Percentiles rank a stretch among this genome's conserved stretches.
Evolutionary conservation across 1,140 invertebrate genomes (phyloP).

Genomic region (Ctenoplectra terminalis): DNA sequence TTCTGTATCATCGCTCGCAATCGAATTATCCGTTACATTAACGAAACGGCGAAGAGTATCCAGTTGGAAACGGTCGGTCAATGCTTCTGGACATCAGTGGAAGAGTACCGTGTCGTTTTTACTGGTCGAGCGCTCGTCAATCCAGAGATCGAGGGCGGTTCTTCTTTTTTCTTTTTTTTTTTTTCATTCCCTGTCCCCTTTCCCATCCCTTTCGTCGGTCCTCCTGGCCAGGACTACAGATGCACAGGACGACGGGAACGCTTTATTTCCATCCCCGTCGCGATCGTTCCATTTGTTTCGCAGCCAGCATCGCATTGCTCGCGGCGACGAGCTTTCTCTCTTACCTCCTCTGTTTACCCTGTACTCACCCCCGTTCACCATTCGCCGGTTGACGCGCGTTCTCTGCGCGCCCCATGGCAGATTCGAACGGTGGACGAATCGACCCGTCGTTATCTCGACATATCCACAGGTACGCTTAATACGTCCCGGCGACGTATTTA

Average conservation of each 20-base stretch:
- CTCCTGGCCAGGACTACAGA: constrained; percentile 58
- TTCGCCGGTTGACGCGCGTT: constrained; percentile 24
- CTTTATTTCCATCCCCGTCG: constrained; percentile 76
- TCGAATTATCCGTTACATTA: not conserved
- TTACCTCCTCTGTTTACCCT: constrained; percentile 64
- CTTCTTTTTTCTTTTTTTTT: constrained; percentile 60
- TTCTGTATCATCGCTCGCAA: too few species aligned
- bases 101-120: constrained; percentile 72
- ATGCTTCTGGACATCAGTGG: constrained; percentile 31
- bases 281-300: constrained; percentile 78
- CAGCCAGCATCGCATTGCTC: constrained; percentile 72
- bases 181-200: constrained; percentile 11
- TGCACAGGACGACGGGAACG: constrained; percentile 72
- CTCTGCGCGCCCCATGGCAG: constrained; percentile 40
- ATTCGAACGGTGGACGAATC: constrained; percentile 70
- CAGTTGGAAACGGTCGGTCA: constrained; percentile 13
- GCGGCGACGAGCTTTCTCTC: constrained; percentile 71
- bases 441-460: constrained; percentile 68
- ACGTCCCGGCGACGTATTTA: constrained; percentile 64
- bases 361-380: not conserved
- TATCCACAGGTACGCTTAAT: constrained; percentile 69
- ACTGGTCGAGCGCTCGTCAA: constrained; percentile 69
- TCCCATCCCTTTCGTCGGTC: constrained; percentile 28
- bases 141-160: constrained; percentile 71
- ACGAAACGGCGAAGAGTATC: not conserved